Conservation (phyloP, 1,140 invertebrate species). For the Listronotus bonariensis region DNA sequence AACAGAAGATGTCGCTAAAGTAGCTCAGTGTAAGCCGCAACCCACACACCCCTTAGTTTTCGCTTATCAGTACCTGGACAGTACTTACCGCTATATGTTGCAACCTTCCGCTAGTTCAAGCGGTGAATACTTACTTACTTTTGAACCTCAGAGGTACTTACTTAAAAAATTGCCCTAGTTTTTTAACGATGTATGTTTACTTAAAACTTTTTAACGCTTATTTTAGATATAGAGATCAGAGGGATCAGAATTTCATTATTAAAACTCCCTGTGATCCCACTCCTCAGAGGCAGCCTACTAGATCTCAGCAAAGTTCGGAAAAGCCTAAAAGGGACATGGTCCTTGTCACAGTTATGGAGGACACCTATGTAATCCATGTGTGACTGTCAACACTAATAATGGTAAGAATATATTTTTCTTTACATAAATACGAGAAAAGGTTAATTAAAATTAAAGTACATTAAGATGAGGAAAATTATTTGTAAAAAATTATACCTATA, state of each 20-base stretch:
- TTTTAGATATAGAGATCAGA: slow-evolving; percentile 53
- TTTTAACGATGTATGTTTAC: background rate
- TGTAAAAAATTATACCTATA: no score
- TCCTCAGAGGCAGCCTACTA: slow-evolving; percentile 45
- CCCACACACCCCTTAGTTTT: slow-evolving; percentile 63
- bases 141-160: slow-evolving; percentile 63
- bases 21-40: slow-evolving; percentile 58
- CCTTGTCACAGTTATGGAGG: slow-evolving; percentile 54
- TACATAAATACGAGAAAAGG: no score
- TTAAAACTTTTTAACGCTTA: background rate
- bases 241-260: slow-evolving; percentile 65
- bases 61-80: slow-evolving; percentile 72
- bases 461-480: no score
- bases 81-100: slow-evolving; percentile 68
- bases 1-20: slow-evolving; percentile 70
- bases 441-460: no score
- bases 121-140: slow-evolving; percentile 70
- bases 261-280: slow-evolving; percentile 63
- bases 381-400: slow-evolving; percentile 48
- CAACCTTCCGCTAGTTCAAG: slow-evolving; percentile 63
- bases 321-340: slow-evolving; percentile 48
- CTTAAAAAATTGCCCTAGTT: background rate
- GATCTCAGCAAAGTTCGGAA: slow-evolving; percentile 55
- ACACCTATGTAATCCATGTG: slow-evolving; percentile 75
- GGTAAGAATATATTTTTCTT: slow-evolving; percentile 17